These are phyloP conservation scores for Proteles cristata DNA, from an alignment of 2,113 vertebrate genomes.

Conservation along the genomic window DNA sequence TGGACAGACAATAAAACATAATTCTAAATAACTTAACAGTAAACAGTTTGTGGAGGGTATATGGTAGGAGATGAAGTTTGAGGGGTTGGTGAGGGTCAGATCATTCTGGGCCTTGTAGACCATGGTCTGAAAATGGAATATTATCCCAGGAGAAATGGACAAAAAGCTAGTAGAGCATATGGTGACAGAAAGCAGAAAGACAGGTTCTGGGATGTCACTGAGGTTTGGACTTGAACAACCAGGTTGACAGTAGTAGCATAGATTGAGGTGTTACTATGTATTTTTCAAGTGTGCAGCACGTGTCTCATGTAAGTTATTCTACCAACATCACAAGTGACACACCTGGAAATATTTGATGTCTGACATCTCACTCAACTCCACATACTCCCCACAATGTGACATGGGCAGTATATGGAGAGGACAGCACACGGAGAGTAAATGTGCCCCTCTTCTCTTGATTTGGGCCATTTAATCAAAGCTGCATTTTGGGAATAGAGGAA, in stretches of 20 bases:
- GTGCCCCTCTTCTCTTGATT: not conserved
- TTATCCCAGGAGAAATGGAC: not conserved
- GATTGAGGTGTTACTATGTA: not conserved
- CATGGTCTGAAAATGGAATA: not conserved
- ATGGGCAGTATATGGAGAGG: not conserved
- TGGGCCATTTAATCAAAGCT: not conserved
- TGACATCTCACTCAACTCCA: not conserved
- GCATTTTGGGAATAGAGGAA: not conserved
- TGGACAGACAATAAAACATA: not conserved
- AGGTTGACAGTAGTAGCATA: not conserved
- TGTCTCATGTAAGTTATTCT: not conserved
- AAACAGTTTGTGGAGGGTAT: not conserved
- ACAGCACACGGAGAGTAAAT: not conserved
- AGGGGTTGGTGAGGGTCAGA: not conserved
- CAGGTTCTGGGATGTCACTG: not conserved
- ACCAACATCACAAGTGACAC: not conserved
- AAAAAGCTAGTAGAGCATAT: not conserved
- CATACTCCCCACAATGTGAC: not conserved
- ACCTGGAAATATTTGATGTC: not conserved
- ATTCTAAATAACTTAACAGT: not conserved
- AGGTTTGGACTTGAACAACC: not conserved
- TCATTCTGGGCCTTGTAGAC: no score
- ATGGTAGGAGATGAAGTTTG: not conserved
- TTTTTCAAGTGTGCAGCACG: not conserved
- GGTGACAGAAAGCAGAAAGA: not conserved